Conservation (phyloP, 2,113 vertebrate species). For the Myotis davidii region DNA sequence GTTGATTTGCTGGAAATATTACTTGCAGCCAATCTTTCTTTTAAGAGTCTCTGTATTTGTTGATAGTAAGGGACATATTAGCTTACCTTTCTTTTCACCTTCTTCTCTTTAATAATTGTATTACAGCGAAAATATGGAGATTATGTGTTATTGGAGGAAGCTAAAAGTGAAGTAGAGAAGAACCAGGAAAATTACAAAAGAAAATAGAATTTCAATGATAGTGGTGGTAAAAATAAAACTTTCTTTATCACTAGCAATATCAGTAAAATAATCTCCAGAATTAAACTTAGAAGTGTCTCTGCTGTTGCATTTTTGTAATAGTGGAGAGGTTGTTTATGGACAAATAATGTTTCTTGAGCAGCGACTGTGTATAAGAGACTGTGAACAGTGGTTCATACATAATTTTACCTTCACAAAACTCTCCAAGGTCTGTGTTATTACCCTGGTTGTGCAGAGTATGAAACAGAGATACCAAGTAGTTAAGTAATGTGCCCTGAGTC, state of each 20-base stretch:
- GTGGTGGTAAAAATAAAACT: neutral
- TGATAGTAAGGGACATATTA: neutral
- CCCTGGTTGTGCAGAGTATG: neutral
- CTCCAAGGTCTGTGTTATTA: neutral
- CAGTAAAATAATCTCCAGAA: neutral
- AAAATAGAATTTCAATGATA: neutral
- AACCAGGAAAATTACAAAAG: neutral
- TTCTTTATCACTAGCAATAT: neutral
- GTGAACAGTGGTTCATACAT: neutral
- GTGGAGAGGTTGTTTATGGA: neutral
- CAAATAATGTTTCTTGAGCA: neutral
- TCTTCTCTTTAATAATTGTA: neutral
- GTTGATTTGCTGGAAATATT: constrained; percentile 35
- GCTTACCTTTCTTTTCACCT: neutral
- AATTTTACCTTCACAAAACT: neutral
- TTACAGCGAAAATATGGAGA: neutral
- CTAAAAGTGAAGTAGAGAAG: neutral
- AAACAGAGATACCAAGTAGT: neutral
- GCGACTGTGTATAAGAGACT: neutral
- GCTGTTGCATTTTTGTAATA: neutral
- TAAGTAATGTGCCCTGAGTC: neutral
- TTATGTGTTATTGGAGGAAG: neutral
- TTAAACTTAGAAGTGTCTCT: neutral
- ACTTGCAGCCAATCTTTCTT: neutral
- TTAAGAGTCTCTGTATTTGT: neutral